Conservation (phyloP, 2,113 vertebrate genomes). For the Hemiscyllium ocellatum region DNA sequence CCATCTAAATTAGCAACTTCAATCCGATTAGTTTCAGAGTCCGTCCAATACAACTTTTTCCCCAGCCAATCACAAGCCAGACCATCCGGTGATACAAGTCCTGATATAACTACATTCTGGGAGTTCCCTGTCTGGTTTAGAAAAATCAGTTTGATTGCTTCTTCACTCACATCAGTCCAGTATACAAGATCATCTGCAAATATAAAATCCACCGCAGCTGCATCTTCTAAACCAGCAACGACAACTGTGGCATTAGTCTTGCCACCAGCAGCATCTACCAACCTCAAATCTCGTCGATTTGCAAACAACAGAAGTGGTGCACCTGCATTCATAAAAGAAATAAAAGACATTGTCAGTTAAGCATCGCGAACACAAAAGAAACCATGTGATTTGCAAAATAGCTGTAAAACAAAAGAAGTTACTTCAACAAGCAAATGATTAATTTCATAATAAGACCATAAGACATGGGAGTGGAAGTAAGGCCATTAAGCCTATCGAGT, state of each 20-base stretch:
- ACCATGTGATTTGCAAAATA: neutral
- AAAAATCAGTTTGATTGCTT: conserved; percentile 84
- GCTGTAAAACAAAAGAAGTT: neutral
- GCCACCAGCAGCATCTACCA: conserved; percentile 78
- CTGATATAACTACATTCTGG: conserved; percentile 76
- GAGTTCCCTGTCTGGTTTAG: conserved; percentile 68
- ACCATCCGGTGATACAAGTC: conserved; percentile 86
- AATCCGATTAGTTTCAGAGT: conserved; percentile 92
- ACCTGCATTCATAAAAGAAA: conserved; percentile 54
- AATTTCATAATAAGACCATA: neutral
- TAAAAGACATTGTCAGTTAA: neutral
- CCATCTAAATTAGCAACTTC: conserved; percentile 92
- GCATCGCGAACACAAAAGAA: neutral
- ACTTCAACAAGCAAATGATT: neutral
- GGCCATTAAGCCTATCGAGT: too few relatives aligned
- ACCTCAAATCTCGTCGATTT: conserved; percentile 82
- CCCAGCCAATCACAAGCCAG: conserved; percentile 95
- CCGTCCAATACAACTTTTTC: conserved; percentile 93
- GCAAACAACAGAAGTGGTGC: conserved; percentile 87
- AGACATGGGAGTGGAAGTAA: too few relatives aligned
- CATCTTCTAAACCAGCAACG: conserved; percentile 87
- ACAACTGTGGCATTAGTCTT: conserved; percentile 82
- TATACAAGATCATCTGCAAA: conserved; percentile 78
- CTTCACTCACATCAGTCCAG: conserved; percentile 97
- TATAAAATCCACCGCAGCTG: conserved; percentile 89